phyloP scores from a whole-genome alignment of 2,888 invertebrate genomes.

The Matsumyia berberina region DNA sequence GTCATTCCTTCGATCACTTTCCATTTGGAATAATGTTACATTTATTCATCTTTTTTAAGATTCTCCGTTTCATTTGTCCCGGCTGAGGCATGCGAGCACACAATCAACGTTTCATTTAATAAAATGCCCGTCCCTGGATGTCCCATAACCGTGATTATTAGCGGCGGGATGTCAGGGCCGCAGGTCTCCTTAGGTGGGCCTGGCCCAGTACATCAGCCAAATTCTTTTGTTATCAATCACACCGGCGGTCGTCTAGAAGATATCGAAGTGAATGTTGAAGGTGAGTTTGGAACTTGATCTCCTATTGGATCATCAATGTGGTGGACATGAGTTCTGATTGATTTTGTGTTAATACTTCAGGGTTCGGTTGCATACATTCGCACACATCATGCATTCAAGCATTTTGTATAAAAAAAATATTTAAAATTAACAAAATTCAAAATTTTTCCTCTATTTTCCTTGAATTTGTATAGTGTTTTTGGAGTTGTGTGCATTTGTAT shows the following conservation, averaged over 20 bases:
- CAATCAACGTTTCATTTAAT: slow-evolving; percentile 98
- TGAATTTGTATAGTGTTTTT: slow-evolving; percentile 42
- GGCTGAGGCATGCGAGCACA: slow-evolving; percentile 96
- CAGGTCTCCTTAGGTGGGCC: slow-evolving; percentile 90
- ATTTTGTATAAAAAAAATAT: slow-evolving; percentile 32
- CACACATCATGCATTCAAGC: slow-evolving; percentile 60
- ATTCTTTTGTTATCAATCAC: slow-evolving; percentile 90
- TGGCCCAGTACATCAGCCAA: slow-evolving; percentile 89
- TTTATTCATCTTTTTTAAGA: slow-evolving; percentile 84
- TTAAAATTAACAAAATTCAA: slow-evolving; percentile 46
- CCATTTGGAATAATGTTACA: not conserved
- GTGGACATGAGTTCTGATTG: slow-evolving; percentile 57
- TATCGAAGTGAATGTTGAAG: slow-evolving; percentile 98
- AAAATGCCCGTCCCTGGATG: slow-evolving; percentile 94
- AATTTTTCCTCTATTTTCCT: slow-evolving; percentile 18
- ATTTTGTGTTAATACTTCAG: slow-evolving; percentile 50
- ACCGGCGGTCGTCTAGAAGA: slow-evolving; percentile 95
- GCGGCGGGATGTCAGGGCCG: slow-evolving; percentile 87
- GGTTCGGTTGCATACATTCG: slow-evolving; percentile 63
- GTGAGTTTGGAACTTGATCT: slow-evolving; percentile 85
- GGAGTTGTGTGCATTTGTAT: slow-evolving; percentile 74
- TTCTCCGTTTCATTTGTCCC: slow-evolving; percentile 99
- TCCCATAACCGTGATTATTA: slow-evolving; percentile 94
- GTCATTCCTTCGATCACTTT: slow-evolving; percentile 3
- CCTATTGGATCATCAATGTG: slow-evolving; percentile 54